phyloP scores from a whole-genome alignment of 2,113 vertebrate species.

The Tetrao urogallus region DNA sequence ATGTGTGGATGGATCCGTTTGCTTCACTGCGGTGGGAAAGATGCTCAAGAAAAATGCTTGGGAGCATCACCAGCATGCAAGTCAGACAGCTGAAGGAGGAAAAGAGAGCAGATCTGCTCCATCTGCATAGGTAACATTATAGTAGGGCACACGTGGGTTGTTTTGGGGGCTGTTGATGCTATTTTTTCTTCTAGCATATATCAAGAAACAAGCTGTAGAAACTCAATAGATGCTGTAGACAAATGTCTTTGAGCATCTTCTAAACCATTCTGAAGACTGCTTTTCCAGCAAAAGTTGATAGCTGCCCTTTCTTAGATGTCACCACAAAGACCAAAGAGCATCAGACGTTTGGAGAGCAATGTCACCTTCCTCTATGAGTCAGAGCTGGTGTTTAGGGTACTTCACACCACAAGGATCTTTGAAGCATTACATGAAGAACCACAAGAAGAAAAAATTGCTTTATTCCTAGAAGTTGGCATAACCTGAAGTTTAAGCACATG shows the following conservation, averaged over 20 bases:
- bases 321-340: background rate
- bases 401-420: background rate
- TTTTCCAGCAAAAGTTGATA: background rate
- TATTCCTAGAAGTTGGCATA: background rate
- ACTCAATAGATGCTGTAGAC: background rate
- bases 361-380: background rate
- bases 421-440: background rate
- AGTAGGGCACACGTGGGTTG: background rate
- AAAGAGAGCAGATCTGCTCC: background rate
- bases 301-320: background rate
- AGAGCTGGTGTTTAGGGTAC: background rate
- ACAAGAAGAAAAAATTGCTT: background rate
- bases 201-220: background rate
- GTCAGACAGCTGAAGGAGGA: background rate
- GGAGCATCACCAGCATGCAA: background rate
- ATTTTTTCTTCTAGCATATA: slow-evolving; percentile 22
- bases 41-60: background rate
- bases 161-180: slow-evolving; percentile 26
- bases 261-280: background rate
- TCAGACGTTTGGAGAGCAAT: background rate
- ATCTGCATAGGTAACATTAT: slow-evolving; percentile 2
- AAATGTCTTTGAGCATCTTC: background rate
- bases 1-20: background rate
- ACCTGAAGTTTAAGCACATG: background rate
- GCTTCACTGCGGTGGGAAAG: background rate